phyloP scores from a whole-genome alignment of 2,888 invertebrate genomes.

The Aspidiotus rigidus region DNA sequence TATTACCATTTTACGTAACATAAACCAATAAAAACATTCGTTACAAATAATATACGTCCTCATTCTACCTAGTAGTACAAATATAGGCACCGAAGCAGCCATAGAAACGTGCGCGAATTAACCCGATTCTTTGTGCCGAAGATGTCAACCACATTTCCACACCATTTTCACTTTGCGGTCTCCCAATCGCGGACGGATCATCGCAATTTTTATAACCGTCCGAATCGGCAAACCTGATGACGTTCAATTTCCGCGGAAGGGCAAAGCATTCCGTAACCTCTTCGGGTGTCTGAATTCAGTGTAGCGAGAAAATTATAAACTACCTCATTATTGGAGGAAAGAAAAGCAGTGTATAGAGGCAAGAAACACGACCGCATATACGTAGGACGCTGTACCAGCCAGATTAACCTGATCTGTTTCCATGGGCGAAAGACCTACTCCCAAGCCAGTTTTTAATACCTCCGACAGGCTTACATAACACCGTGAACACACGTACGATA shows the following conservation, averaged over 20 bases:
- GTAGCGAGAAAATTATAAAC: constrained; percentile 2
- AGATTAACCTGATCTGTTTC: constrained; percentile 3
- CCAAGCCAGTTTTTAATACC: background rate
- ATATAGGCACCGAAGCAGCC: too few relatives aligned
- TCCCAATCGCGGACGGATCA: background rate
- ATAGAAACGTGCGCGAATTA: too few relatives aligned
- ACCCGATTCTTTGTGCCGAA: too few relatives aligned
- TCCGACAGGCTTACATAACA: constrained; percentile 2
- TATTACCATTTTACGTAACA: too few relatives aligned
- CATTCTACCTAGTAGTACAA: too few relatives aligned
- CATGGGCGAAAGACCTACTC: constrained; percentile 4
- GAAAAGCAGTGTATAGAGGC: background rate
- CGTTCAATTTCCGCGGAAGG: background rate
- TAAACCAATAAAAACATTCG: too few relatives aligned
- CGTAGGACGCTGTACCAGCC: background rate
- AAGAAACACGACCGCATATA: background rate
- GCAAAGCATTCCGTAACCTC: background rate
- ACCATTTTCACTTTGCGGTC: too few relatives aligned
- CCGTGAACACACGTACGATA: background rate
- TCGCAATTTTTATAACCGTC: background rate
- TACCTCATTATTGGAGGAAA: background rate
- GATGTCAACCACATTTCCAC: too few relatives aligned
- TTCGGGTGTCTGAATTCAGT: background rate
- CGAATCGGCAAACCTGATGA: background rate
- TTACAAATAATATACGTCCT: too few relatives aligned